A percentile compares a stretch with the other conserved stretches of the same genome.
Conservation (phyloP, 2,113 vertebrate genomes). For the Upupa epops region DNA sequence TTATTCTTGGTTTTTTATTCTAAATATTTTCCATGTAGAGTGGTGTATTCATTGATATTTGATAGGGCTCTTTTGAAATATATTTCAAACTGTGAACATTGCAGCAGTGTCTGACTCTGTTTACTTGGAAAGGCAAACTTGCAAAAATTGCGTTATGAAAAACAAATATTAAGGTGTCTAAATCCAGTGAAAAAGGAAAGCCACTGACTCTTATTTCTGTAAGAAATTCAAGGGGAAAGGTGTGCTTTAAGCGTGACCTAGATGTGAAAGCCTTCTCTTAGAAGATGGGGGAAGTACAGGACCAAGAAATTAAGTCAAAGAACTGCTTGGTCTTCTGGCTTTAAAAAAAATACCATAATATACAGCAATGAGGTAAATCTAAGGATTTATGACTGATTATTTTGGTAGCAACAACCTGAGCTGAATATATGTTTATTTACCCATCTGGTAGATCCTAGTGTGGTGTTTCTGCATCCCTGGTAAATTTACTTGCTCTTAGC, state of each 20-base stretch:
- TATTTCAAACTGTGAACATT: neutral
- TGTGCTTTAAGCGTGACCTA: neutral
- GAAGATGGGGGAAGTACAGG: neutral
- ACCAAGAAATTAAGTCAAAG: neutral
- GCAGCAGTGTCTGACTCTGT: neutral
- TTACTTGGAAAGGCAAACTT: neutral
- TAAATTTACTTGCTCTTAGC: neutral
- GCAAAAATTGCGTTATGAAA: neutral
- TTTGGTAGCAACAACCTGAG: neutral
- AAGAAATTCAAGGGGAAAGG: neutral
- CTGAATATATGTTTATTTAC: accelerated
- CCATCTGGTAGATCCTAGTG: accelerated
- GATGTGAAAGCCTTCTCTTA: neutral
- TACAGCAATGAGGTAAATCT: neutral
- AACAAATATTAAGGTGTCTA: neutral
- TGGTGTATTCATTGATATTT: neutral
- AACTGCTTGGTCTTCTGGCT: neutral
- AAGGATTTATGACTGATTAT: accelerated
- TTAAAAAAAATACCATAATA: neutral
- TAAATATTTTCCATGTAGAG: neutral
- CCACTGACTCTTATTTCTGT: too few relatives aligned
- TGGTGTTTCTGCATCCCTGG: neutral
- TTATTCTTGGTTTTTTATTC: neutral
- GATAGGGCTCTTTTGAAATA: neutral
- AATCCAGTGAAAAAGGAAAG: neutral